Percentiles rank a stretch among this genome's conserved stretches.
phyloP scores from a whole-genome alignment of 2,113 vertebrate genomes.

The Coptodon rendalli region DNA sequence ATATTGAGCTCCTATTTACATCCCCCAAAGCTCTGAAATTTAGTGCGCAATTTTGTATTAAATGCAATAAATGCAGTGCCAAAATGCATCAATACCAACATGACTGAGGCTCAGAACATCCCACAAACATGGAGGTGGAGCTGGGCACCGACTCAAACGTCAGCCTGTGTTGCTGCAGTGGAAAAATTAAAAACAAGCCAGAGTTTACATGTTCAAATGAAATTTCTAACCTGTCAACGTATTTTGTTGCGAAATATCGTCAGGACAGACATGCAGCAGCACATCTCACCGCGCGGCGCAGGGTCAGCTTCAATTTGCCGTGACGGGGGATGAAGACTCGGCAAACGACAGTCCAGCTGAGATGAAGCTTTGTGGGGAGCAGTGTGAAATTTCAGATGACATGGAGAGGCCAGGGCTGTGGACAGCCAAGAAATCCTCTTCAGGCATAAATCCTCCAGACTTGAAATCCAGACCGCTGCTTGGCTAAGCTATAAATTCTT shows the following conservation, averaged over 20 bases:
- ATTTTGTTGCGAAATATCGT: background rate
- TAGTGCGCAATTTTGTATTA: background rate
- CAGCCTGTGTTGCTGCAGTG: background rate
- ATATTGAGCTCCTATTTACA: background rate
- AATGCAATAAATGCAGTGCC: background rate
- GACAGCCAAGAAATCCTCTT: constrained; percentile 56
- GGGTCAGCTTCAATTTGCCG: constrained; percentile 25
- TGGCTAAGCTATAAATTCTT: constrained; percentile 32
- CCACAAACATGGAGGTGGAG: background rate
- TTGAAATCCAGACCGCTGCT: constrained; percentile 46
- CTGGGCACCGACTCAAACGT: background rate
- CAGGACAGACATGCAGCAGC: background rate
- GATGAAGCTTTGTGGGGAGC: constrained; percentile 29
- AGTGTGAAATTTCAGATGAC: constrained; percentile 63
- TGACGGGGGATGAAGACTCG: constrained; percentile 18
- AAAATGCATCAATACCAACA: background rate
- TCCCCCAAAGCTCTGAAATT: background rate
- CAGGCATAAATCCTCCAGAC: constrained; percentile 48
- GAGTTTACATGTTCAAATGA: background rate
- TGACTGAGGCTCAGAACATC: background rate
- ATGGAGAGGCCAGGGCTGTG: constrained; percentile 16
- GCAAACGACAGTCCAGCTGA: constrained; percentile 20
- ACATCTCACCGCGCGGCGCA: background rate
- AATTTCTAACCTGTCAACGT: constrained; percentile 10
- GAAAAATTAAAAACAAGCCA: background rate